phyloP scores from a whole-genome alignment of 2,888 invertebrate species.

The Peribatodes rhomboidaria region DNA sequence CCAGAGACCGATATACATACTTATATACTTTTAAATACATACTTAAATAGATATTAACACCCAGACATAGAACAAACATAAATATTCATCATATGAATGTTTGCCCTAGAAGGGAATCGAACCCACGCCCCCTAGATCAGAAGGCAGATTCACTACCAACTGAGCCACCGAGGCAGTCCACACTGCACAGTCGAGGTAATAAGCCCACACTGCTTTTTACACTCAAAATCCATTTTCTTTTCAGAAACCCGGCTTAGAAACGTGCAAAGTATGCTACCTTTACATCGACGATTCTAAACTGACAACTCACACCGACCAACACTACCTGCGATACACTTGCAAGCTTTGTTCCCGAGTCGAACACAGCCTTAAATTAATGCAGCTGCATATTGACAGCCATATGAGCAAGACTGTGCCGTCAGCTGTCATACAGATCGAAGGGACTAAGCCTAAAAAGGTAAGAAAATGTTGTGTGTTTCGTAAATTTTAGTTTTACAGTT shows the following conservation, averaged over 20 bases:
- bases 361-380: constrained; percentile 54
- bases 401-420: constrained; percentile 47
- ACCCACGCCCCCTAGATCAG: no score
- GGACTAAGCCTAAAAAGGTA: constrained; percentile 42
- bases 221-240: neutral
- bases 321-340: constrained; percentile 68
- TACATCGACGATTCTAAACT: constrained; percentile 61
- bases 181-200: no score
- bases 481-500: no score
- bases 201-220: no score
- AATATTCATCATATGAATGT: no score
- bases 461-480: constrained; percentile 1
- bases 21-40: no score
- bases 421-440: constrained; percentile 64
- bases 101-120: no score
- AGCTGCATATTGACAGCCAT: constrained; percentile 61
- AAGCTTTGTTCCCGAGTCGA: constrained; percentile 66
- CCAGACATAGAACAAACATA: no score
- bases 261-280: constrained; percentile 73
- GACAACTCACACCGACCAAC: constrained; percentile 56
- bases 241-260: constrained; percentile 61
- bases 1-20: no score
- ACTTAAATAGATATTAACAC: no score
- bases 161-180: no score
- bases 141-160: no score